Evolutionary conservation across 92 coral and sea anemone species (phyloP).

Genomic region (Porites lobata): DNA sequence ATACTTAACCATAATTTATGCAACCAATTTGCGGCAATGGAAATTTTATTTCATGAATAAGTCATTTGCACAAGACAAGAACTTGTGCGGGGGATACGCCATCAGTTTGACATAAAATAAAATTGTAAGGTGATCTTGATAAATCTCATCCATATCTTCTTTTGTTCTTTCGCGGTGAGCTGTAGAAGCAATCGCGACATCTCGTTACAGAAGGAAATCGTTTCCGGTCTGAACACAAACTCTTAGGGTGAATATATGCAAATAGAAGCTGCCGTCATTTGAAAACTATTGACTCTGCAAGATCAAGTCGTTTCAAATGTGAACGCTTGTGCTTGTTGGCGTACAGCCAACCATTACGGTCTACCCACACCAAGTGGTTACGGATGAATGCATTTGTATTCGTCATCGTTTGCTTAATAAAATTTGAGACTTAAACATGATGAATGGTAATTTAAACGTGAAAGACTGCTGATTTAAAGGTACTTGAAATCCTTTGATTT

Average conservation of each 20-base stretch:
- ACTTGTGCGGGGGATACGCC: conserved; percentile 3
- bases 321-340: not conserved
- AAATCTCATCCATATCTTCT: not conserved
- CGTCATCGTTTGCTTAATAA: conserved; percentile 23
- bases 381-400: conserved; percentile 43
- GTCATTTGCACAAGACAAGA: conserved; percentile 25
- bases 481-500: too few relatives aligned
- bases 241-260: not conserved
- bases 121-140: conserved; percentile 16
- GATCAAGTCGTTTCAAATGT: not conserved
- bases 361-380: conserved; percentile 2
- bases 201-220: not conserved
- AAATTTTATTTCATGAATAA: conserved; percentile 1
- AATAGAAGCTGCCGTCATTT: not conserved
- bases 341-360: not conserved
- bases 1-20: not conserved
- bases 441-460: not conserved
- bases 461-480: not conserved
- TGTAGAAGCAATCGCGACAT: too few relatives aligned
- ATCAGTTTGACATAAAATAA: not conserved
- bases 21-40: not conserved
- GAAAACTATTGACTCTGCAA: not conserved
- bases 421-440: not conserved
- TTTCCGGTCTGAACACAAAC: not conserved
- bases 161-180: not conserved